These are phyloP conservation scores for Ctenodactylus gundi DNA, from an alignment of 2,113 vertebrate genomes.

Conservation along the genomic window DNA sequence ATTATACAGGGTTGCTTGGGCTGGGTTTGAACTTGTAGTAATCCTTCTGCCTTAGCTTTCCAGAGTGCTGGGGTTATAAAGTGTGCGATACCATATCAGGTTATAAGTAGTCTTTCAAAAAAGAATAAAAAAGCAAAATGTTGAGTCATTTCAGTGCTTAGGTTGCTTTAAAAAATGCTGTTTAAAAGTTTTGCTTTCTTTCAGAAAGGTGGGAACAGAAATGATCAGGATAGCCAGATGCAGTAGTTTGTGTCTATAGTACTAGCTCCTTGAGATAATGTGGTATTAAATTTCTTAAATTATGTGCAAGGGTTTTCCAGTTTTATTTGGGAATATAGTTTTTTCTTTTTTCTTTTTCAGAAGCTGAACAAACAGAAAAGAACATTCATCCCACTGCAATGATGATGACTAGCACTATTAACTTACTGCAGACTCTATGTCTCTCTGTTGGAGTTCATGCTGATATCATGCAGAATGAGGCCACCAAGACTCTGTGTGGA, in stretches of 20 bases:
- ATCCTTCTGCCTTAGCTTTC: not conserved
- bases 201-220: not conserved
- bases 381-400: conserved; percentile 95
- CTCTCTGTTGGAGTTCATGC: conserved; percentile 95
- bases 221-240: not conserved
- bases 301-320: not conserved
- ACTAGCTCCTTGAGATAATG: not conserved
- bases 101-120: not conserved
- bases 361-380: conserved; percentile 91
- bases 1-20: not conserved
- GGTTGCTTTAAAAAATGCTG: not conserved
- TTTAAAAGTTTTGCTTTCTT: not conserved
- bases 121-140: not conserved
- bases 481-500: conserved; percentile 94
- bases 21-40: not conserved
- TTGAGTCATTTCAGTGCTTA: not conserved
- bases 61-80: not conserved
- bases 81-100: not conserved
- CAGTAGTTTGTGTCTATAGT: not conserved
- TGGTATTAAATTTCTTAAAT: not conserved
- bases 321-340: not conserved
- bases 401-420: conserved; percentile 95
- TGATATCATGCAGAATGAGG: conserved; percentile 94
- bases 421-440: conserved; percentile 94
- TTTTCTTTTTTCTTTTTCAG: conserved; percentile 80